phyloP scores from a whole-genome alignment of 2,888 invertebrate species.

The Trissolcus brochymenae region DNA sequence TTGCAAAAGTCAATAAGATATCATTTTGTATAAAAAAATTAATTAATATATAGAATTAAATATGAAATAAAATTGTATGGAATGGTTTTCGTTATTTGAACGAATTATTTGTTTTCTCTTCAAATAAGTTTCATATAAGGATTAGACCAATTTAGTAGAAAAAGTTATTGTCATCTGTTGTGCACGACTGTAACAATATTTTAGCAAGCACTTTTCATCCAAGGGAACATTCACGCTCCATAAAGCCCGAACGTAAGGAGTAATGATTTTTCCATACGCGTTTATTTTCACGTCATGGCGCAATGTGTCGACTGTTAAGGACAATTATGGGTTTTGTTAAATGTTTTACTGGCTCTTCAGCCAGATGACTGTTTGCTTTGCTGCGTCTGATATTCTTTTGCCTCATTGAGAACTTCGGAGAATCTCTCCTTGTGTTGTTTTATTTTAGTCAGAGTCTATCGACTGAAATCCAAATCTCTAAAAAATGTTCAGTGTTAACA shows the following conservation, averaged over 20 bases:
- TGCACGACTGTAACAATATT: conserved; percentile 35
- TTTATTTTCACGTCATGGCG: conserved; percentile 44
- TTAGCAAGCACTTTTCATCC: conserved; percentile 40
- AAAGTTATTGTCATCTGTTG: conserved; percentile 35
- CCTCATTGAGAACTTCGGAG: neutral
- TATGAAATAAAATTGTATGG: neutral
- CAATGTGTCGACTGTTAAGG: conserved; percentile 36
- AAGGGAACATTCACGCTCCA: conserved; percentile 37
- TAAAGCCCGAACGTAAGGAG: conserved; percentile 39
- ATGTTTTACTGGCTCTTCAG: conserved; percentile 7
- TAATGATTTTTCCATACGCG: conserved; percentile 48
- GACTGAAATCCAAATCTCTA: too few relatives aligned
- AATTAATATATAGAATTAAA: too few relatives aligned
- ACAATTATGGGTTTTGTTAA: conserved; percentile 47
- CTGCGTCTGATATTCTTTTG: neutral
- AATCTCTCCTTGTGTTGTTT: neutral
- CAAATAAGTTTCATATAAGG: conserved; percentile 32
- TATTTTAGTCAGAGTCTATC: neutral
- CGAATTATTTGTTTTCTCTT: neutral
- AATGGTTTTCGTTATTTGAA: neutral
- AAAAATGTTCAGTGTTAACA: too few relatives aligned
- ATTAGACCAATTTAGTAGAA: conserved; percentile 25
- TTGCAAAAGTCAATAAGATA: too few relatives aligned
- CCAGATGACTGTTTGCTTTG: conserved; percentile 25
- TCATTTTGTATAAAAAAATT: too few relatives aligned